These are phyloP conservation scores for Caenorhabditis plicata DNA, from an alignment of 2,888 invertebrate species.

Conservation along the genomic window DNA sequence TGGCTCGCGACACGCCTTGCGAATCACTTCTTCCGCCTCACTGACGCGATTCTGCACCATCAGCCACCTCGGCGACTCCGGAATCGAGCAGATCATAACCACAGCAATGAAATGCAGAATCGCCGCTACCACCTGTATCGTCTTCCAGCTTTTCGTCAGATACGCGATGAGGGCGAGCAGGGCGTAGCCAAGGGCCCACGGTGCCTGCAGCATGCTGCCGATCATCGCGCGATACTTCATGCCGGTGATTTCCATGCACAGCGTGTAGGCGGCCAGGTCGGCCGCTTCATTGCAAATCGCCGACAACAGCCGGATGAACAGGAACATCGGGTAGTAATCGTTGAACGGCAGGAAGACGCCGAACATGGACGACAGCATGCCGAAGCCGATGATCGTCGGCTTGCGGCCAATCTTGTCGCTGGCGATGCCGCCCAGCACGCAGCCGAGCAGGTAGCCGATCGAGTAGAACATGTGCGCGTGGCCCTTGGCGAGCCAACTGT, in stretches of 20 bases:
- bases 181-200: constrained; percentile 66
- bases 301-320: constrained; percentile 55
- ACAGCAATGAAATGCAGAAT: constrained; percentile 62
- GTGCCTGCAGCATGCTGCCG: constrained; percentile 63
- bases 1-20: constrained; percentile 62
- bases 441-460: constrained; percentile 64
- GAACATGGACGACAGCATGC: constrained; percentile 64
- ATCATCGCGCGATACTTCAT: constrained; percentile 63
- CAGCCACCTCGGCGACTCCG: constrained; percentile 64
- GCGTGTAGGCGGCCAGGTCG: constrained; percentile 64
- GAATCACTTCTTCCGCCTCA: constrained; percentile 64
- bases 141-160: constrained; percentile 62
- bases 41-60: constrained; percentile 62
- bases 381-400: constrained; percentile 65
- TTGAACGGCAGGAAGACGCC: constrained; percentile 64
- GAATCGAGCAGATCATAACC: constrained; percentile 62
- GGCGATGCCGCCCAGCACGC: constrained; percentile 62
- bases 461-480: constrained; percentile 66
- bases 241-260: constrained; percentile 66
- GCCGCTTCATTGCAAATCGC: constrained; percentile 64
- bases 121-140: constrained; percentile 64
- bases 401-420: constrained; percentile 65
- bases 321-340: constrained; percentile 57
- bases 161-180: constrained; percentile 65
- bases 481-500: constrained; percentile 62